Evolutionary conservation across 1,140 invertebrate genomes (phyloP).

Genomic region (Lordiphosa stackelbergi): DNA sequence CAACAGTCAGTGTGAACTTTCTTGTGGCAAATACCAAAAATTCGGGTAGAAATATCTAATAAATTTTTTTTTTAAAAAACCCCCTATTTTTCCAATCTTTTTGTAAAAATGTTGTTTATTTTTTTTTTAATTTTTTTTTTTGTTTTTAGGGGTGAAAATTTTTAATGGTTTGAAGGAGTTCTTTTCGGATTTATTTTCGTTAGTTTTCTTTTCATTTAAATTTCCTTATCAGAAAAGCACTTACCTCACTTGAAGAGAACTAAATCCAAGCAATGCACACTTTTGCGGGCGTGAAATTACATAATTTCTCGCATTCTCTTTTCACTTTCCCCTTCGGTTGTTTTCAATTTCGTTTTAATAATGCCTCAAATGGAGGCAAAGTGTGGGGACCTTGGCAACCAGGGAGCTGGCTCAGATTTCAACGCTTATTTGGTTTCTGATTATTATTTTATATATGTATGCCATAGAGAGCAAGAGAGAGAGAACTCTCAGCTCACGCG

Average conservation of each 20-base stretch:
- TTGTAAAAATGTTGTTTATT: too few relatives aligned
- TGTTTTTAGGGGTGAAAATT: too few relatives aligned
- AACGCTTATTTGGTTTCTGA: slow-evolving; percentile 71
- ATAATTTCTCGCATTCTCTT: slow-evolving; percentile 35
- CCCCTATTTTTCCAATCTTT: too few relatives aligned
- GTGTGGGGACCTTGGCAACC: slow-evolving; percentile 30
- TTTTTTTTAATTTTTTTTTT: too few relatives aligned
- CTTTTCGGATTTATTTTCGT: too few relatives aligned
- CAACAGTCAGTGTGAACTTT: too few relatives aligned
- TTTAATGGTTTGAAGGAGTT: too few relatives aligned
- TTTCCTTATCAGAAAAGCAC: too few relatives aligned
- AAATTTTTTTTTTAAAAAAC: too few relatives aligned
- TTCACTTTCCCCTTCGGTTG: slow-evolving; percentile 15
- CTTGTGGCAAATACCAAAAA: too few relatives aligned
- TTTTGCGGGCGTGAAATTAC: slow-evolving; percentile 56
- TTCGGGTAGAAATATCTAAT: too few relatives aligned
- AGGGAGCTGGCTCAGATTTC: slow-evolving; percentile 58
- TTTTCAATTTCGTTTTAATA: slow-evolving; percentile 71
- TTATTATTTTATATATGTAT: slow-evolving; percentile 66
- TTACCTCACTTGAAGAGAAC: slow-evolving; percentile 16
- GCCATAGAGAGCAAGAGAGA: slow-evolving; percentile 1
- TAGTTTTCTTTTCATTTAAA: too few relatives aligned
- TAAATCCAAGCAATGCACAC: slow-evolving; percentile 57
- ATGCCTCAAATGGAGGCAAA: slow-evolving; percentile 13
- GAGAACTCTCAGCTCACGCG: slow-evolving; percentile 36